Conservation (phyloP, 2,888 invertebrate species). For the Drosophila emarginata region DNA sequence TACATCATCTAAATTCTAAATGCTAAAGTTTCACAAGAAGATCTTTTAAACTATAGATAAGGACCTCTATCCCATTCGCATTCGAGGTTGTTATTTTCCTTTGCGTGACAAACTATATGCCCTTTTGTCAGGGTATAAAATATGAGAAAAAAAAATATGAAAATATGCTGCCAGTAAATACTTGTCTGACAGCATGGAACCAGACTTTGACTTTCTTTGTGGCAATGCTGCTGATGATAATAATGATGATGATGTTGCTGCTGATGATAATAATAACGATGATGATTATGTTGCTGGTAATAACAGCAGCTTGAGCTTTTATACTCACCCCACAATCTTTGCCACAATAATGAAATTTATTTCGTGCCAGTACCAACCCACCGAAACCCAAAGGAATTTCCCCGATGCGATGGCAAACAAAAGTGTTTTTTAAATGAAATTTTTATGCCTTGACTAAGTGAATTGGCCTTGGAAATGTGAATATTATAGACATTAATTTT, state of each 20-base stretch:
- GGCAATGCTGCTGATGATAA: not conserved
- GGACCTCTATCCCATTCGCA: too few relatives aligned
- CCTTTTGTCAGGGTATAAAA: not conserved
- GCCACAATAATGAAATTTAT: constrained; percentile 14
- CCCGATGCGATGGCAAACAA: constrained; percentile 20
- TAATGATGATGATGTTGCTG: not conserved
- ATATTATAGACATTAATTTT: constrained; percentile 19
- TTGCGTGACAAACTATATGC: not conserved
- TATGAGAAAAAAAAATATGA: not conserved
- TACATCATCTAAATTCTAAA: too few relatives aligned
- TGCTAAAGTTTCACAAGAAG: too few relatives aligned
- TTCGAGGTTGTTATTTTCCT: too few relatives aligned
- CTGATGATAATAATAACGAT: not conserved
- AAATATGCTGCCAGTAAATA: constrained; percentile 7
- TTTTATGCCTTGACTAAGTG: constrained; percentile 41
- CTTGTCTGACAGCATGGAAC: constrained; percentile 10
- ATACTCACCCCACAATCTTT: constrained; percentile 3
- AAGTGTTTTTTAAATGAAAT: constrained; percentile 42
- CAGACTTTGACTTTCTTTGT: constrained; percentile 27
- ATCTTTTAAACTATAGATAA: too few relatives aligned
- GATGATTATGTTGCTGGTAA: not conserved
- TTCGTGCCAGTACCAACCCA: constrained; percentile 11
- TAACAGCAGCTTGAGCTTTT: constrained; percentile 6
- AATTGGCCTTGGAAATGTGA: constrained; percentile 36
- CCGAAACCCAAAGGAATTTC: constrained; percentile 20